phyloP scores from a whole-genome alignment of 2,113 vertebrate genomes.

The Myxocyprinus asiaticus region DNA sequence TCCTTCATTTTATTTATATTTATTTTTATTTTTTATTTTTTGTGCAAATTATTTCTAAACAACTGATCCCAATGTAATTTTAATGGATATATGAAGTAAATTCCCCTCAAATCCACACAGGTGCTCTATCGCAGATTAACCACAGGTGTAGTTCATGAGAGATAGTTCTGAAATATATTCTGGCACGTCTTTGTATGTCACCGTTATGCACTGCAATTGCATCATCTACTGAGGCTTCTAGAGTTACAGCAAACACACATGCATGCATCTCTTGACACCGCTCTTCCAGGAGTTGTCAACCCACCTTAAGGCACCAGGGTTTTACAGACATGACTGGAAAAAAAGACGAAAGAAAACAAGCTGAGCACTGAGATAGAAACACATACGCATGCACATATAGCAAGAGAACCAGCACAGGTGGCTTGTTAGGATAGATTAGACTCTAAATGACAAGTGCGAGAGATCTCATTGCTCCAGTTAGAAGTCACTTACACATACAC shows the following conservation, averaged over 20 bases:
- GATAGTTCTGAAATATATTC: too few species aligned
- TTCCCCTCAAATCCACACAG: too few species aligned
- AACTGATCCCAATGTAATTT: too few species aligned
- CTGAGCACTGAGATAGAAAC: not conserved
- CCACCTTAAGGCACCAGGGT: not conserved
- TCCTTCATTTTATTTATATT: too few species aligned
- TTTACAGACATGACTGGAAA: not conserved
- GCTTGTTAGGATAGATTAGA: slow-evolving; percentile 27
- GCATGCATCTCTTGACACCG: not conserved
- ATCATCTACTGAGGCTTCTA: slow-evolving; percentile 1
- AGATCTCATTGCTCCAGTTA: not conserved
- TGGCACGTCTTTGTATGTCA: not conserved
- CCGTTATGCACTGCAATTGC: not conserved
- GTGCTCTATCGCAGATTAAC: too few species aligned
- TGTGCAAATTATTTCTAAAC: too few species aligned
- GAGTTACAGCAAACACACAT: slow-evolving; percentile 2
- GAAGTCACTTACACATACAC: not conserved
- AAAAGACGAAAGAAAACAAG: not conserved
- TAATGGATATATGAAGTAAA: too few species aligned
- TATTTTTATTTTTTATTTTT: too few species aligned
- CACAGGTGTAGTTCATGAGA: too few species aligned
- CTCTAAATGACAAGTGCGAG: slow-evolving; percentile 21
- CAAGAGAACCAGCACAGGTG: not conserved
- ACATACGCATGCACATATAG: not conserved
- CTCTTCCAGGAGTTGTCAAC: slow-evolving; percentile 10